Evolutionary conservation across 2,113 vertebrate species (phyloP).

Genomic region (Sylvietta virens): DNA sequence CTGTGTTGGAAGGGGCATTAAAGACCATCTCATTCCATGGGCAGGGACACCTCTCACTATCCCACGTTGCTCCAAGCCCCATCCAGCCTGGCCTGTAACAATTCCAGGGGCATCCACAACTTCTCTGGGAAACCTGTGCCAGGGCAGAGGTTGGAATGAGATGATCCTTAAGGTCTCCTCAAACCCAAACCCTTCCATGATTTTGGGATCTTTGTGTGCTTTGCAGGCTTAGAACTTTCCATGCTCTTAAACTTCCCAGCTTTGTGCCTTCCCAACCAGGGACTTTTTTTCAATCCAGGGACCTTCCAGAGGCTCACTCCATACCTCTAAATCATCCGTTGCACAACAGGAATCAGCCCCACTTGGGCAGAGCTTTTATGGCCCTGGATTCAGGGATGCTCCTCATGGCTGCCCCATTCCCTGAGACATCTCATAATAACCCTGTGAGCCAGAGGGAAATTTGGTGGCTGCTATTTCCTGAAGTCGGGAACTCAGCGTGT

Average conservation of each 20-base stretch:
- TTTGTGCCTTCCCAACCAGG: neutral
- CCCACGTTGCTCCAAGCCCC: neutral
- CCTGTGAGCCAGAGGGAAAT: neutral
- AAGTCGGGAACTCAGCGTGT: accelerated
- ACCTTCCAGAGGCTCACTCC: neutral
- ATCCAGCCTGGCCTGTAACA: neutral
- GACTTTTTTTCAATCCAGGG: neutral
- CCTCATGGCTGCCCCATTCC: neutral
- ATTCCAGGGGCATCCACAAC: neutral
- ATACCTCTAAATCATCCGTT: neutral
- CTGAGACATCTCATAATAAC: neutral
- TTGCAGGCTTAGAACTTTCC: neutral
- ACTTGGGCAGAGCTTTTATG: neutral
- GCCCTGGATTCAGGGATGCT: accelerated
- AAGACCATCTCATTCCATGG: neutral
- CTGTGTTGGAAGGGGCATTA: neutral
- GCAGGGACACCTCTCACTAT: neutral
- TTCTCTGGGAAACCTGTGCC: neutral
- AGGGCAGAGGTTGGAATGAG: neutral
- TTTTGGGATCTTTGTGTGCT: neutral
- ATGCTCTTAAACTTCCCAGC: neutral
- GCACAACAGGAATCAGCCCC: neutral
- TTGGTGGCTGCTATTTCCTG: neutral
- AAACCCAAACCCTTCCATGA: neutral
- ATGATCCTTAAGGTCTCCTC: neutral